Conservation (phyloP, 2,797 vertebrate species). For the Ceyx erithaca region DNA sequence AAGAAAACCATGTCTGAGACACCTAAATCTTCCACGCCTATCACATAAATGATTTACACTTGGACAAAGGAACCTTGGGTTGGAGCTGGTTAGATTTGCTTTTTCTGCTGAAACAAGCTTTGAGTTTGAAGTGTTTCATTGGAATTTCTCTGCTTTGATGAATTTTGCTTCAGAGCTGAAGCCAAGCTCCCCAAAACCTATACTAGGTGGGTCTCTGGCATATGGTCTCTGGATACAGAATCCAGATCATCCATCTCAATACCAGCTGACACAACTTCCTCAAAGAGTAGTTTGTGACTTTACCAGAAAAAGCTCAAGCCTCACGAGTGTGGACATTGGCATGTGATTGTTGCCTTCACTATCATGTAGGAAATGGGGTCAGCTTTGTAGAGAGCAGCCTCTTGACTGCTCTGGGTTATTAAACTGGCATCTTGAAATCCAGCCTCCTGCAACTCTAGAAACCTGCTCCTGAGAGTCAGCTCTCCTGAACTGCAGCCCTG, state of each 20-base stretch:
- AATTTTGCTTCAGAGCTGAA: neutral
- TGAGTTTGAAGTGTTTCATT: neutral
- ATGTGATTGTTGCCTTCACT: neutral
- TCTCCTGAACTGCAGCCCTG: neutral
- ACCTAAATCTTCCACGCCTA: neutral
- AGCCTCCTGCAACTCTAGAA: neutral
- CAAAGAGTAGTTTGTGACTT: neutral
- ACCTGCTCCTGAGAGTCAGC: neutral
- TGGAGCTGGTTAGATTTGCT: neutral
- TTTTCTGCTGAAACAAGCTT: conserved; percentile 9
- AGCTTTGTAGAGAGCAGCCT: neutral
- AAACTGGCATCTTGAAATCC: neutral
- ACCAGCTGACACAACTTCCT: neutral
- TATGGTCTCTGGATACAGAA: neutral
- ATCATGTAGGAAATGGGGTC: neutral
- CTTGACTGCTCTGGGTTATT: neutral
- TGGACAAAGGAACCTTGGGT: neutral
- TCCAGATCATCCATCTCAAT: neutral
- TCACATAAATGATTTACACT: neutral
- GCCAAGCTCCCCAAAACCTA: neutral
- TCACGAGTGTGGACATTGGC: neutral
- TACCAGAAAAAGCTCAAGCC: neutral
- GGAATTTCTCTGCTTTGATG: neutral
- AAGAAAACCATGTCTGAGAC: neutral
- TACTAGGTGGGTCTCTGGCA: neutral